Evolutionary conservation across 2,113 vertebrate genomes (phyloP), one percentile per base, ranked within the genome.

Genomic region (Laterallus jamaicensis): DNA sequence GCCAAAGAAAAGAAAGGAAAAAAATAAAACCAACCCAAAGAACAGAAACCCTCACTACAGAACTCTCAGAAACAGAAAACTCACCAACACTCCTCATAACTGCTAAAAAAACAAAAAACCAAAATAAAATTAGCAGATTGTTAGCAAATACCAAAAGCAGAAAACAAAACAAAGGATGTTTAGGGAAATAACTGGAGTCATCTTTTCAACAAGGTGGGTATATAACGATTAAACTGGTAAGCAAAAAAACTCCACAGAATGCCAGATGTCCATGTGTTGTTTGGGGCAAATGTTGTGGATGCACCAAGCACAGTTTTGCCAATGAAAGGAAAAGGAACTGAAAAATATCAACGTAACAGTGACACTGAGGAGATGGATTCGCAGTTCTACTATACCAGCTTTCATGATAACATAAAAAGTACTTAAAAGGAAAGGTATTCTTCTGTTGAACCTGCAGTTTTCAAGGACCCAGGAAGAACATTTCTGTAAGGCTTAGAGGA

Each of bases 21-120:
- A 64, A 90, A 94, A 94, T 91, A 92, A 35, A 79, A 95, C 75
- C 20, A 93, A 86, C 60, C 88, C 92, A 86, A 93, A 93, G 88
- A 95, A 97, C 92, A 97, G 73, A 98, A 97, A 95, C 90, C 95
- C 93, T 97, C 94, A 96, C 80, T 95, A 92, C 90, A 96, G 76
- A 95, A 89, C 95, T 91, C 95, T 91, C 91, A 95, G 93, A 96
- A 97, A 98, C 97, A 97, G 94, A 98, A 98, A 98, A 99, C 99
- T 99, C 99, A 99, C 99, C 99, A 98, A 99, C 98, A 98, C 98
- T 99, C 99, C 98, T 99, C 99, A 99, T 98, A 99, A 98, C 98
- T 96, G 99, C 99, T 99, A 99, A 98, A 98, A 98, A 98, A 98
- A 97, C 95, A 84, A 96, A 93, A 95, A 98, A 98, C 91, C 97